phyloP scores from a whole-genome alignment of 2,797 vertebrate genomes.

The Onychomys leucogaster region DNA sequence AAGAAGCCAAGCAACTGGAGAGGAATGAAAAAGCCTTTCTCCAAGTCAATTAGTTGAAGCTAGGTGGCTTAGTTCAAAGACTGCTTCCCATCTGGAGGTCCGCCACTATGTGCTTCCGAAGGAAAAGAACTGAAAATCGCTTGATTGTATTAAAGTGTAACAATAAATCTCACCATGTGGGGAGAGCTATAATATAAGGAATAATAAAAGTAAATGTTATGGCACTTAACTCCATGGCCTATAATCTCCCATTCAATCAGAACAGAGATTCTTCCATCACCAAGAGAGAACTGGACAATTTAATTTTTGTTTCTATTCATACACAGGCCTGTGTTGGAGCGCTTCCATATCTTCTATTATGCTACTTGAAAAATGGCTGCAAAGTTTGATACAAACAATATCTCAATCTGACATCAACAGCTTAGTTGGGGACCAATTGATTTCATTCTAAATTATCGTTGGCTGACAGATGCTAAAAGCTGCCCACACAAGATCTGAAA shows the following conservation, averaged over 20 bases:
- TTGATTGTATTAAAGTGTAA: conserved; percentile 57
- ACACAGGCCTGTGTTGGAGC: conserved; percentile 50
- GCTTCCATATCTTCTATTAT: conserved; percentile 75
- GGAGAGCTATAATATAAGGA: conserved; percentile 58
- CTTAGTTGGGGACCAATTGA: conserved; percentile 73
- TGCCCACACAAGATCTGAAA: conserved; percentile 70
- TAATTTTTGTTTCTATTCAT: conserved; percentile 79
- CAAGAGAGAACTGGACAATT: conserved; percentile 75
- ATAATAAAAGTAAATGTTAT: conserved; percentile 74
- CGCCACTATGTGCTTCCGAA: conserved; percentile 2
- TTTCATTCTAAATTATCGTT: conserved; percentile 72
- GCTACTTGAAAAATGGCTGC: conserved; percentile 75
- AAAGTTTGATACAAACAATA: conserved; percentile 77
- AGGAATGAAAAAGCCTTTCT: conserved; percentile 76
- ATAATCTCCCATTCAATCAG: conserved; percentile 75
- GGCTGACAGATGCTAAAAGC: conserved; percentile 74
- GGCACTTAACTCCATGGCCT: conserved; percentile 70
- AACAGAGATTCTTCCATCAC: conserved; percentile 71
- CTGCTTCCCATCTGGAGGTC: conserved; percentile 32
- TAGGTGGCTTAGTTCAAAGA: conserved; percentile 58
- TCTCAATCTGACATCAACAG: conserved; percentile 80
- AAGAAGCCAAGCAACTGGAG: conserved; percentile 82
- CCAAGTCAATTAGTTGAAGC: conserved; percentile 61
- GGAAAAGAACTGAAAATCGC: conserved; percentile 66
- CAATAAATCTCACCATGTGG: conserved; percentile 32